phyloP scores from a whole-genome alignment of 2,797 vertebrate species.

The Spea hammondii region DNA sequence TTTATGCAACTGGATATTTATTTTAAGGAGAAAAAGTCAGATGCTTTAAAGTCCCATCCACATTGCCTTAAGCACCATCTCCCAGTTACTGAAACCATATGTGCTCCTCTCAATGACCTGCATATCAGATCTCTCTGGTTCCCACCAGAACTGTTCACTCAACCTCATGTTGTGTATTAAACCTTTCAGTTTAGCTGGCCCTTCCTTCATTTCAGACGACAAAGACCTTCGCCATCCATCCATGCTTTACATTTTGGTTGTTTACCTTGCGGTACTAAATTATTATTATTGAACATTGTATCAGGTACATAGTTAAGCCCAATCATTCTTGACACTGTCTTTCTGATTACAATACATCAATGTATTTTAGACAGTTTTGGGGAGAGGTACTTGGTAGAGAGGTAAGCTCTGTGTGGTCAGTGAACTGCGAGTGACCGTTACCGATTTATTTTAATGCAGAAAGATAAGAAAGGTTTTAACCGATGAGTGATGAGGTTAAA shows the following conservation, averaged over 20 bases:
- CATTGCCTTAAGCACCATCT: slow-evolving; percentile 38
- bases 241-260: too few species aligned
- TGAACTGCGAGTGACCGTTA: background rate
- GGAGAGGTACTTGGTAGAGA: background rate
- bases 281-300: too few species aligned
- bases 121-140: slow-evolving; percentile 32
- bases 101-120: slow-evolving; percentile 44
- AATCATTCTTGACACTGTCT: too few species aligned
- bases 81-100: slow-evolving; percentile 49
- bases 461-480: background rate
- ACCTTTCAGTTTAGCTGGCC: slow-evolving; percentile 25
- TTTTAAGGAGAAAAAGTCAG: background rate
- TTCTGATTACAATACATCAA: too few species aligned
- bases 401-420: background rate
- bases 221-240: background rate
- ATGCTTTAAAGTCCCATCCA: slow-evolving; percentile 39
- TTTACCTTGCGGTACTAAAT: too few species aligned
- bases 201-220: slow-evolving; percentile 15
- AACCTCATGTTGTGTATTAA: slow-evolving; percentile 44
- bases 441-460: too few species aligned
- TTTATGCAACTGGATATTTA: slow-evolving; percentile 26
- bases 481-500: background rate
- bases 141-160: slow-evolving; percentile 28
- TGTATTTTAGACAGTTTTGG: too few species aligned
- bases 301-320: too few species aligned